Percentiles rank a stretch among this genome's conserved stretches.
These are phyloP conservation scores for Hydriomena furcata DNA, from an alignment of 2,888 invertebrate species.

Conservation along the genomic window DNA sequence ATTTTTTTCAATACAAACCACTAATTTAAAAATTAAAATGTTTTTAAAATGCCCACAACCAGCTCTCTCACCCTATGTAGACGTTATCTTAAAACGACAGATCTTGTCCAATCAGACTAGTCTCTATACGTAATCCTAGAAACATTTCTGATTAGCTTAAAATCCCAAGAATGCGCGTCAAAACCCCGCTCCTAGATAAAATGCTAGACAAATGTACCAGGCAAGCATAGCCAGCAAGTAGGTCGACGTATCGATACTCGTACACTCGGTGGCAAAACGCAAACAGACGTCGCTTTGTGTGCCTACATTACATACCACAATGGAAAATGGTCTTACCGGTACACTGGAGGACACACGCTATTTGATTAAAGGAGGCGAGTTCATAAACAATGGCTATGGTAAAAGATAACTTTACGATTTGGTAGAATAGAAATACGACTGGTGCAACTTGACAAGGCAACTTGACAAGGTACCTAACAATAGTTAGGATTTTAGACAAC, in stretches of 20 bases:
- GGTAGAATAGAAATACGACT: no score
- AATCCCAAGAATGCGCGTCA: conserved; percentile 10
- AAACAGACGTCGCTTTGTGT: conserved; percentile 37
- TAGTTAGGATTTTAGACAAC: no score
- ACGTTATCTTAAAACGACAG: no score
- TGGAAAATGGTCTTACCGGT: conserved; percentile 24
- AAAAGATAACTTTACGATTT: neutral
- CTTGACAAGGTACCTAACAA: no score
- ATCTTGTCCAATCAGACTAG: neutral
- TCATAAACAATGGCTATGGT: conserved; percentile 6
- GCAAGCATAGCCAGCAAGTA: conserved; percentile 44
- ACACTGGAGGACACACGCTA: conserved; percentile 13
- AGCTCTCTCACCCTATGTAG: no score
- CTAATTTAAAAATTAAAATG: no score
- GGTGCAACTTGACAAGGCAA: no score
- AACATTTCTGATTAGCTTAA: conserved; percentile 8
- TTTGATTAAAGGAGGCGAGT: conserved; percentile 17
- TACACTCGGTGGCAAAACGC: conserved; percentile 34
- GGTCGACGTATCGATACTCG: conserved; percentile 43
- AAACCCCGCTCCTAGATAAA: conserved; percentile 36
- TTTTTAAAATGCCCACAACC: no score
- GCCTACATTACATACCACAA: conserved; percentile 36
- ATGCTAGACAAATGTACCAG: conserved; percentile 46
- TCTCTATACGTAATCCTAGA: neutral
- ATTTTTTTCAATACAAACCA: no score